Base-by-base conservation (phyloP, 2,888 invertebrate genomes). In the Galeruca laticollis region DNA sequence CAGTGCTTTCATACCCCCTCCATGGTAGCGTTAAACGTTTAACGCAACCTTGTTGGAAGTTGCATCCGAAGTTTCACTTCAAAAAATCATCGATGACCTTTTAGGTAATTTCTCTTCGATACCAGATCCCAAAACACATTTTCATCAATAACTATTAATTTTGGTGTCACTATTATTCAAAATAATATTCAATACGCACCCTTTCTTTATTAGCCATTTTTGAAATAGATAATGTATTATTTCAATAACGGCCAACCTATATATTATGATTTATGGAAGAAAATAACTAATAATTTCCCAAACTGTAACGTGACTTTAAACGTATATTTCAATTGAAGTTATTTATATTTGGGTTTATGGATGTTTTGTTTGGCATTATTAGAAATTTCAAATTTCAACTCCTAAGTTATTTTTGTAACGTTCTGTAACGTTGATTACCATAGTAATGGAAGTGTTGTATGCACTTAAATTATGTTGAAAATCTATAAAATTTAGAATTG, bases 311-410 rank as follows among this genome's bases (percentile, higher is more conserved):
- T 47, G 47, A 47, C 47, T 47, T 18, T 47, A 47, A 54, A n/a
- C 54, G 54, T 54, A 26, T 54, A 21, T 54, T 54, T 54, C 26
- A 54, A 54, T 54, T 31, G 26, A 54, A 31, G 54, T 54, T 31
- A 31, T 54, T 54, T 54, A 54, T 54, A 31, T 31, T 54, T n/a
- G 54, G 31, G 31, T 54, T 54, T 54, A 54, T 54, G 15, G 26
- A 31, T 54, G 26, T 54, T 54, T 54, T 54, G 15, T 15, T 47
- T 47, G 47, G 47, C 47, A 18, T 47, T 47, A 47, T 47, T 47
- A 47, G 47, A 47, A 47, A 47, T 18, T 47, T 47, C 10, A 18
- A 47, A 47, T 18, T 18, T 47, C 18, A 18, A 18, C 47, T 47
- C 47, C 4, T 15, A 9, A 47, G 47, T 47, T 47, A 47, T 47